Percentiles rank a stretch among this genome's conserved stretches.
Evolutionary conservation across 2,888 invertebrate species (phyloP).

Genomic region (Nemurella pictetii): DNA sequence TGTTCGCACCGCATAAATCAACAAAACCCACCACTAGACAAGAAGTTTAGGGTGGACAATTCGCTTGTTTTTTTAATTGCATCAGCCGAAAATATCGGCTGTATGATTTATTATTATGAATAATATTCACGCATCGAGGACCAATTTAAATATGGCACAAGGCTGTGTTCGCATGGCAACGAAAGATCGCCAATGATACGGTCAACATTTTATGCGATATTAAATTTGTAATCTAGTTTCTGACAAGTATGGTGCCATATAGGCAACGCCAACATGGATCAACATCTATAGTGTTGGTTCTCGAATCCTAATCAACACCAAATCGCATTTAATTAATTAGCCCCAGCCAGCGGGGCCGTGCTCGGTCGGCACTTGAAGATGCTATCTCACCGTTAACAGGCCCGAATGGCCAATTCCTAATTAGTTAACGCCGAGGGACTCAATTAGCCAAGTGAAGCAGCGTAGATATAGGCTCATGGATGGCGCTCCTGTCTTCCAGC

Average conservation of each 20-base stretch:
- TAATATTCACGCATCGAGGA: background rate
- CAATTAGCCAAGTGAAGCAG: background rate
- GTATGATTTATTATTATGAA: background rate
- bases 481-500: background rate
- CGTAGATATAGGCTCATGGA: background rate
- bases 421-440: background rate
- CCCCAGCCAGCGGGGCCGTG: background rate
- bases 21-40: background rate
- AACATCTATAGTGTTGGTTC: background rate
- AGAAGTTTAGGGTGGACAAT: background rate
- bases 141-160: background rate
- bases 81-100: background rate
- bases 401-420: background rate
- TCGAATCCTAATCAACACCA: background rate
- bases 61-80: background rate
- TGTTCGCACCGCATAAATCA: conserved; percentile 1
- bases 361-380: background rate
- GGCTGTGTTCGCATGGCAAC: background rate
- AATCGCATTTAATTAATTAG: background rate
- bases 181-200: background rate
- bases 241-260: background rate
- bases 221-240: background rate
- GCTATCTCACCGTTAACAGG: background rate
- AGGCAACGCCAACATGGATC: background rate
- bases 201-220: background rate